Percentiles rank a stretch among this genome's conserved stretches.
Conservation (phyloP, 30 jellyfish, hydroid and myxozoan genomes). For the Turritopsis dohrnii region DNA sequence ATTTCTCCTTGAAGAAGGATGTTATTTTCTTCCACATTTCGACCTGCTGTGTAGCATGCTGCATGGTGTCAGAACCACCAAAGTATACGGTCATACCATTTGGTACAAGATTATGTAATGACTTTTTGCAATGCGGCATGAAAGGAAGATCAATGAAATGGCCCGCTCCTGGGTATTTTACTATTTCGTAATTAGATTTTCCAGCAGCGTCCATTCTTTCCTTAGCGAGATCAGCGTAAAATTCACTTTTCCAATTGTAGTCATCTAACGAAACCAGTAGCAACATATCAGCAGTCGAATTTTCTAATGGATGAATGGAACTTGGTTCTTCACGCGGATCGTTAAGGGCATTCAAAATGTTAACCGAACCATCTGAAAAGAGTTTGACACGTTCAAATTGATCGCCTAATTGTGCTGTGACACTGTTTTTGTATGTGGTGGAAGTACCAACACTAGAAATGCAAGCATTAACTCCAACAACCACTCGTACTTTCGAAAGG, state of each 20-base stretch:
- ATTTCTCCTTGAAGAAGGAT: conserved; percentile 5
- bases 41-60: conserved; percentile 9
- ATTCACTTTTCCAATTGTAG: neutral
- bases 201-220: conserved; percentile 22
- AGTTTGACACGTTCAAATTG: neutral
- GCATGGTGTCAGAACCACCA: conserved; percentile 21
- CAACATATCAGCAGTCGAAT: conserved; percentile 23
- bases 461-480: conserved; percentile 20
- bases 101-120: neutral
- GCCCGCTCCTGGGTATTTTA: conserved; percentile 4
- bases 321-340: neutral
- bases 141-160: conserved; percentile 31
- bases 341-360: neutral
- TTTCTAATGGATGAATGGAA: conserved; percentile 24
- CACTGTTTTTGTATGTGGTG: conserved; percentile 5
- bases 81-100: neutral
- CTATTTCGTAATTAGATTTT: conserved; percentile 23
- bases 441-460: conserved; percentile 6
- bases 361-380: neutral
- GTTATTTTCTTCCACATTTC: conserved; percentile 22
- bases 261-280: conserved; percentile 22
- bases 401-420: neutral
- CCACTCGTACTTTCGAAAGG: conserved; percentile 24
- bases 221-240: conserved; percentile 9
- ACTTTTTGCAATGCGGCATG: conserved; percentile 22